Evolutionary conservation across 2,797 vertebrate genomes (phyloP).

Genomic region (Pygocentrus nattereri): DNA sequence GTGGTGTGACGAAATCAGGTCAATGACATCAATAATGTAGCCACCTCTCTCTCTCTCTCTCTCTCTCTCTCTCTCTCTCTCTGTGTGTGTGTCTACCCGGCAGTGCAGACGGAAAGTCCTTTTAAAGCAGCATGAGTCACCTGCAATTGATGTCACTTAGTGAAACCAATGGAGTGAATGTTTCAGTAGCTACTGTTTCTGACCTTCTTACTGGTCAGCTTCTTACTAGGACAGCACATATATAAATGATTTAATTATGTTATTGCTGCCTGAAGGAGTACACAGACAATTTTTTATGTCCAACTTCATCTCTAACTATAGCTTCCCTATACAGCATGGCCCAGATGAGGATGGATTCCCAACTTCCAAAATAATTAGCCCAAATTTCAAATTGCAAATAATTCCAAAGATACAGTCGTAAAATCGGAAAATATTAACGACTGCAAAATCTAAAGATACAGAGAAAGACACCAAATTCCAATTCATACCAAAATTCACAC

Average conservation of each 20-base stretch:
- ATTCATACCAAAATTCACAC: too few relatives aligned
- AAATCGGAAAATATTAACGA: too few relatives aligned
- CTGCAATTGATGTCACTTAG: neutral
- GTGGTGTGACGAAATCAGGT: slow-evolving; percentile 30
- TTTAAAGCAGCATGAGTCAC: neutral
- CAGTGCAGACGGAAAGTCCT: neutral
- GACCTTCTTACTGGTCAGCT: neutral
- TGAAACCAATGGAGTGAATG: neutral
- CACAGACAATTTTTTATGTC: too few relatives aligned
- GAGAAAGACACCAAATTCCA: too few relatives aligned
- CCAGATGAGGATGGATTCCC: too few relatives aligned
- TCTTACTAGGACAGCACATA: neutral
- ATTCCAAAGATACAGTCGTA: too few relatives aligned
- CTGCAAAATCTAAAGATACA: too few relatives aligned
- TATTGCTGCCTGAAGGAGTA: neutral
- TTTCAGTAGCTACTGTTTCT: neutral
- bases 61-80: neutral
- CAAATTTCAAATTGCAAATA: too few relatives aligned
- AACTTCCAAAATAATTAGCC: too few relatives aligned
- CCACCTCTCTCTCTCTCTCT: slow-evolving; percentile 37
- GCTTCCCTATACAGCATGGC: too few relatives aligned
- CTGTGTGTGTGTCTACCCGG: neutral
- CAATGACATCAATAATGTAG: slow-evolving; percentile 60
- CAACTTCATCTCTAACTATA: too few relatives aligned
- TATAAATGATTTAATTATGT: neutral